These are phyloP conservation scores for Umimayanthus chanpuru DNA, from an alignment of 92 coral and sea anemone species.

Conservation along the genomic window DNA sequence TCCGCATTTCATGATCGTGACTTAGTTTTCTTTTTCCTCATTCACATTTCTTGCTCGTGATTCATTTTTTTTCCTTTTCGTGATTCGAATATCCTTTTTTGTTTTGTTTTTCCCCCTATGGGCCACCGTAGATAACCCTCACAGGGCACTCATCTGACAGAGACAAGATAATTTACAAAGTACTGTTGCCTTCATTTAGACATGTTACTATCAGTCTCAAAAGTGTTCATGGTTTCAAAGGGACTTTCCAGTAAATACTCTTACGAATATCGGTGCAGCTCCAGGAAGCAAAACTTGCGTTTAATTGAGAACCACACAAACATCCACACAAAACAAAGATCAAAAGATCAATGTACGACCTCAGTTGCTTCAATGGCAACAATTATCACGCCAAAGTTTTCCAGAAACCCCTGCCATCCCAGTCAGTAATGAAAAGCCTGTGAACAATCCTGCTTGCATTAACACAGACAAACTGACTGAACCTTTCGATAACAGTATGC, in stretches of 20 bases:
- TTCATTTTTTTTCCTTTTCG: background rate
- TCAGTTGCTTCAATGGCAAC: conserved; percentile 34
- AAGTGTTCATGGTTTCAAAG: conserved; percentile 23
- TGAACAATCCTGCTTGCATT: background rate
- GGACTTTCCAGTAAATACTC: conserved; percentile 22
- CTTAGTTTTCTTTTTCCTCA: background rate
- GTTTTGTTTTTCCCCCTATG: too few relatives aligned
- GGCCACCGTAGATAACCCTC: too few relatives aligned
- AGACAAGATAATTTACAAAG: background rate
- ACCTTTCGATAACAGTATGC: background rate
- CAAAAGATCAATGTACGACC: background rate
- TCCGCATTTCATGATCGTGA: background rate
- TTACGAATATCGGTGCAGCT: conserved; percentile 29
- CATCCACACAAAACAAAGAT: conserved; percentile 42
- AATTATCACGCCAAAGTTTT: conserved; percentile 29
- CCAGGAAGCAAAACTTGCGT: conserved; percentile 8
- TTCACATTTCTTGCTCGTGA: background rate
- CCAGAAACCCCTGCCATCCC: conserved; percentile 30
- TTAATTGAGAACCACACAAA: conserved; percentile 43
- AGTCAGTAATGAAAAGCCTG: background rate
- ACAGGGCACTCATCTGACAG: conserved; percentile 31
- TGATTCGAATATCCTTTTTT: too few relatives aligned
- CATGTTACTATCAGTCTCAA: conserved; percentile 43
- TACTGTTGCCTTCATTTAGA: conserved; percentile 45
- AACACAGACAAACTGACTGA: background rate